Percentiles rank a stretch among this genome's conserved stretches.
Evolutionary conservation across 2,113 vertebrate species (phyloP).

Genomic region (Dolichotis patagonum): DNA sequence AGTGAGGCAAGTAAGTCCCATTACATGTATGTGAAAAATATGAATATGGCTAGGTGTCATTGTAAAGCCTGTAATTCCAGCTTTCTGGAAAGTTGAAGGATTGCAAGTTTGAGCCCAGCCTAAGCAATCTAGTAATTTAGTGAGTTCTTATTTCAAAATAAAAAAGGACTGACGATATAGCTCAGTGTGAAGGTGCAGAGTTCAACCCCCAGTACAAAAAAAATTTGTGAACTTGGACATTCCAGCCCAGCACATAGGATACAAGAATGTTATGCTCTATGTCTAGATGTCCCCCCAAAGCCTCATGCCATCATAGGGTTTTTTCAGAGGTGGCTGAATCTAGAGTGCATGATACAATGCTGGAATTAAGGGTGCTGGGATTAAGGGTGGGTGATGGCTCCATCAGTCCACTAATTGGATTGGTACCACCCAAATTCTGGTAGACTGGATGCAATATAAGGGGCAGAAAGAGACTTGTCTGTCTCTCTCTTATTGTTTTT

Average conservation of each 20-base stretch:
- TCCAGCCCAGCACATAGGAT: accelerated
- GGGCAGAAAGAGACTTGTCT: background rate
- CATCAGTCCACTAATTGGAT: background rate
- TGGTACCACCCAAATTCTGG: background rate
- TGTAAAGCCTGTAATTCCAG: background rate
- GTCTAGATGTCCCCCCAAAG: background rate
- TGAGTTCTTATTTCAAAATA: too few relatives aligned
- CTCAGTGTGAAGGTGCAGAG: background rate
- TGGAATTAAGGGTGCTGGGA: background rate
- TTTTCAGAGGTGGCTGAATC: background rate
- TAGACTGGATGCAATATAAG: background rate
- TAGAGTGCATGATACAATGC: background rate
- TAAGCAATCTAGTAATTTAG: background rate
- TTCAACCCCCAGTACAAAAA: background rate
- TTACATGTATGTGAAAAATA: background rate
- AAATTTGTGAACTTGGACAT: background rate
- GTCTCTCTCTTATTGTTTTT: background rate
- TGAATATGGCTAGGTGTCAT: too few relatives aligned
- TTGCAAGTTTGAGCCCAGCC: background rate
- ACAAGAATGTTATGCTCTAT: background rate
- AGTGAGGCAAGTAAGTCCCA: background rate
- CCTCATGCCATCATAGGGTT: background rate
- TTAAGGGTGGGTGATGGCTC: background rate
- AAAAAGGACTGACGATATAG: too few relatives aligned
- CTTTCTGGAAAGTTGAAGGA: background rate